A percentile compares a stretch with the other conserved stretches of the same genome.
phyloP scores from a whole-genome alignment of 2,888 invertebrate genomes.

The Vesta saturnalis region DNA sequence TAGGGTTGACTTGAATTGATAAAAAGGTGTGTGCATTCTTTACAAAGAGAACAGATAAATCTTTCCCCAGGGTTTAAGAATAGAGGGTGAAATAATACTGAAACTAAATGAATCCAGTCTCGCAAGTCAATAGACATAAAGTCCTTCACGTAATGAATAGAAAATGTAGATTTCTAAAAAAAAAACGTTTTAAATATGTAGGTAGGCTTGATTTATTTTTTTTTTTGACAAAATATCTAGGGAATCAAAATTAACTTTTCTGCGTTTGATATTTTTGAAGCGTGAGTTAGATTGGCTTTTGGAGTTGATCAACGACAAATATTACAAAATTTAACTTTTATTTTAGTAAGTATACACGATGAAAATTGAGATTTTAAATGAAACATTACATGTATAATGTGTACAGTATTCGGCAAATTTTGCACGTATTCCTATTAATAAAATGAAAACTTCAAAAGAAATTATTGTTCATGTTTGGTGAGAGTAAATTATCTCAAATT shows the following conservation, averaged over 20 bases:
- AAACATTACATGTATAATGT: too few relatives aligned
- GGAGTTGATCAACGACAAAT: too few relatives aligned
- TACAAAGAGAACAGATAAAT: conserved; percentile 41
- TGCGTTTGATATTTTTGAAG: neutral
- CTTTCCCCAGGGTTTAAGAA: conserved; percentile 41
- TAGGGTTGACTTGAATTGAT: conserved; percentile 22
- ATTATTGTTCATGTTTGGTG: too few relatives aligned
- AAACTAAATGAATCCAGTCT: conserved; percentile 18
- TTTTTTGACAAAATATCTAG: neutral
- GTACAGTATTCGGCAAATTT: too few relatives aligned
- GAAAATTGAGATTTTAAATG: too few relatives aligned
- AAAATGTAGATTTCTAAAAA: neutral
- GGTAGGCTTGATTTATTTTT: neutral
- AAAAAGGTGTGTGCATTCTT: conserved; percentile 24
- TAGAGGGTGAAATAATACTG: conserved; percentile 37
- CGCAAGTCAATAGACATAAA: conserved; percentile 1
- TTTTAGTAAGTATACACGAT: too few relatives aligned
- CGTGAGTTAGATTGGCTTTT: too few relatives aligned
- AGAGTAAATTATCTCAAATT: too few relatives aligned
- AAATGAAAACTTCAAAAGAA: too few relatives aligned
- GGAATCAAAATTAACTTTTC: neutral
- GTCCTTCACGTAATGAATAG: neutral
- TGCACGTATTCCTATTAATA: too few relatives aligned
- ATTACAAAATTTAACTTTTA: too few relatives aligned
- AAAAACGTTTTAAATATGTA: neutral